Percentiles rank a stretch among this genome's conserved stretches.
Conservation (phyloP, 1,140 invertebrate genomes). For the Lethocerus indicus region DNA sequence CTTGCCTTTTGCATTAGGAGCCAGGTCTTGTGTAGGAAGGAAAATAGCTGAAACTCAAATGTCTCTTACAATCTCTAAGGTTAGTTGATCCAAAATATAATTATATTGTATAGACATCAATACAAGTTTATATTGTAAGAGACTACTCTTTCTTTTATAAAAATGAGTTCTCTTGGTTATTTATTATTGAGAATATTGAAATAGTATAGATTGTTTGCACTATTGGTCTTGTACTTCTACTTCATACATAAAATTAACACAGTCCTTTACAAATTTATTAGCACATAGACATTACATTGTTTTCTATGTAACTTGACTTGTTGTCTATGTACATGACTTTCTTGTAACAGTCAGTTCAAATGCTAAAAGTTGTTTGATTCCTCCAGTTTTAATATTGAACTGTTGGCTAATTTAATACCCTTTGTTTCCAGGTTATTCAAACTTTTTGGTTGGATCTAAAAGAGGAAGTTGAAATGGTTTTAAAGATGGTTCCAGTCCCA, state of each 20-base stretch:
- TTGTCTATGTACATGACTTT: background rate
- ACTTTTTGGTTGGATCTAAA: conserved; percentile 8
- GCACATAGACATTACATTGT: background rate
- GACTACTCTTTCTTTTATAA: background rate
- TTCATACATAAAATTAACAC: background rate
- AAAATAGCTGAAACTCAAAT: conserved; percentile 37
- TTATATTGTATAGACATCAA: background rate
- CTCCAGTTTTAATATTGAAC: no score
- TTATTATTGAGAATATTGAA: background rate
- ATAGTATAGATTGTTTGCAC: background rate
- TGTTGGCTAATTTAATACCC: no score
- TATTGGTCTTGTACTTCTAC: background rate
- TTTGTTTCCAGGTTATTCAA: conserved; percentile 15
- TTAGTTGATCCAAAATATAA: conserved; percentile 41
- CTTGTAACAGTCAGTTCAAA: background rate
- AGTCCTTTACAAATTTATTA: background rate
- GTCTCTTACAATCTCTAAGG: conserved; percentile 1
- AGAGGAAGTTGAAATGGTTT: conserved; percentile 15
- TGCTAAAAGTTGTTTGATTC: no score
- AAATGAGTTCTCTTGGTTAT: background rate
- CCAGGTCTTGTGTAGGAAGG: conserved; percentile 63
- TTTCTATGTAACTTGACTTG: background rate
- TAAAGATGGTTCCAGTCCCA: conserved; percentile 16
- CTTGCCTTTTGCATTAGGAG: conserved; percentile 66
- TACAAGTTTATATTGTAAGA: background rate